These are phyloP conservation scores for Aphis gossypii DNA, from an alignment of 1,140 invertebrate genomes.

Conservation along the genomic window DNA sequence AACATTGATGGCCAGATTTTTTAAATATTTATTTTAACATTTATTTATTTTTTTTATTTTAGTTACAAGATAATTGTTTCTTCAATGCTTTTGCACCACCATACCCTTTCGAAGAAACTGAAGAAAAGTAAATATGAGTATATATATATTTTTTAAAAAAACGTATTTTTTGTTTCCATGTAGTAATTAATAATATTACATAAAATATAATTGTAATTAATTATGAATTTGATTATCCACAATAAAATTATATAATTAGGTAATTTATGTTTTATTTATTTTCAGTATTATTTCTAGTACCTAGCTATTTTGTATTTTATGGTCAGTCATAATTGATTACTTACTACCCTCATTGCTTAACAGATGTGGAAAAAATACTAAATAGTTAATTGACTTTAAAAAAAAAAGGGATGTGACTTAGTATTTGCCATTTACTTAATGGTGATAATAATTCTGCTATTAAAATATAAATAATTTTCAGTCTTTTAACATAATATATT, in stretches of 20 bases:
- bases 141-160: not conserved
- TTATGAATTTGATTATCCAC: not conserved
- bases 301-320: not conserved
- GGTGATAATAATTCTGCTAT: no score
- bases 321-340: not conserved
- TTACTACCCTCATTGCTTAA: not conserved
- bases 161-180: not conserved
- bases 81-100: constrained; percentile 50
- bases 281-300: not conserved
- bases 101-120: constrained; percentile 46
- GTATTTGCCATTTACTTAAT: not conserved
- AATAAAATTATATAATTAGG: constrained; percentile 26
- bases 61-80: constrained; percentile 45
- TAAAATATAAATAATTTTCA: no score
- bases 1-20: not conserved
- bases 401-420: not conserved
- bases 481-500: no score
- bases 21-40: not conserved
- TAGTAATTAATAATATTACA: constrained; percentile 13
- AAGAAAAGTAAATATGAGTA: constrained; percentile 36
- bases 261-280: not conserved
- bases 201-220: not conserved
- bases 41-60: not conserved
- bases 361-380: not conserved
- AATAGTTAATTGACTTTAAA: not conserved